Evolutionary conservation across 2,888 invertebrate species (phyloP).

Genomic region (Bellardia pandia): DNA sequence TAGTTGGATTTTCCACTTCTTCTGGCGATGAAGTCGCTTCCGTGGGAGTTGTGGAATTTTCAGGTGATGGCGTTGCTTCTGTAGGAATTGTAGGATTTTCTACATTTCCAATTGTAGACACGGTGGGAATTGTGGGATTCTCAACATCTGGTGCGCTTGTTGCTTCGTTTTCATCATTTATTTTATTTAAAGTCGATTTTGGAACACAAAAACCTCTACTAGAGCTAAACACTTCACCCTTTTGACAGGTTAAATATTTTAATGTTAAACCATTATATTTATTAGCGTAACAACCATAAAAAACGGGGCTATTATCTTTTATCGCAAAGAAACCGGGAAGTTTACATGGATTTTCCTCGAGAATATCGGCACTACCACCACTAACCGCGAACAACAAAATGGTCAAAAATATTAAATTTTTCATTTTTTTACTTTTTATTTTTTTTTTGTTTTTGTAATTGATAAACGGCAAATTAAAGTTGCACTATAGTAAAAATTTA

Average conservation of each 20-base stretch:
- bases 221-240: conserved; percentile 73
- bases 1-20: background rate
- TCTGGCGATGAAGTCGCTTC: conserved; percentile 2
- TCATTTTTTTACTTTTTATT: conserved; percentile 60
- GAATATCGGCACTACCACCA: conserved; percentile 9
- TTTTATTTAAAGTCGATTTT: background rate
- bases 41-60: background rate
- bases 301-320: conserved; percentile 74
- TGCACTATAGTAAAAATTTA: background rate
- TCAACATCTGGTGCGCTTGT: conserved; percentile 35
- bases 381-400: conserved; percentile 34
- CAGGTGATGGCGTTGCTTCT: background rate
- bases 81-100: conserved; percentile 30
- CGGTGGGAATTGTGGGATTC: conserved; percentile 46
- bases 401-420: conserved; percentile 46
- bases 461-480: background rate
- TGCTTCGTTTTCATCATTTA: background rate
- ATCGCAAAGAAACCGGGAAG: conserved; percentile 74
- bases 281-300: conserved; percentile 74
- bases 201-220: conserved; percentile 72
- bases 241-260: conserved; percentile 73
- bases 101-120: background rate
- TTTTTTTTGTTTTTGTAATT: conserved; percentile 15
- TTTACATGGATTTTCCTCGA: conserved; percentile 69
- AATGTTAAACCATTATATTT: conserved; percentile 73